Base-by-base conservation (phyloP, 2,888 invertebrate genomes). In the Eupeodes latifasciatus region DNA sequence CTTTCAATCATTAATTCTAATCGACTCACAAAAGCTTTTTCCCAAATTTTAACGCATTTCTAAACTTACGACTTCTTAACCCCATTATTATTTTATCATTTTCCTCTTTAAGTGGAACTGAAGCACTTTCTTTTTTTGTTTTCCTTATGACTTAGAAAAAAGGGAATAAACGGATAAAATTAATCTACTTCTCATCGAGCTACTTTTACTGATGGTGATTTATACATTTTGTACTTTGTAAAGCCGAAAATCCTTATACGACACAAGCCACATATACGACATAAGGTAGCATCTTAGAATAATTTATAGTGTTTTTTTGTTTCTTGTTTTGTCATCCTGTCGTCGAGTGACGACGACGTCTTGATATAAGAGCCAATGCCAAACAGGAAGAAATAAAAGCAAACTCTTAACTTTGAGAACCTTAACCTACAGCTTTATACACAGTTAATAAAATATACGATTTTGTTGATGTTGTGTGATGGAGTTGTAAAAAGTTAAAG, bases 171-270 rank as follows among this genome's bases (percentile, higher is more conserved):
- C 40, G 9, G 61, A 5, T n/a, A 40, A 40, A 40, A 62, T 11
- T n/a, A 40, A 62, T 62, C 16, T 10, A 10, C 61, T 16, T 27
- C 27, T 27, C 27, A 27, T n/a, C n/a, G 36, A 61, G 61, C 16
- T 40, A 11, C 36, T 62, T 36, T 10, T 40, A 40, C 16, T 40
- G 61, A 40, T 62, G 7, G 40, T 40, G 40, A 11, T 40, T 62
- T 40, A 40, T 62, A 62, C 16, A 62, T 40, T 53, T 61, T 62
- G 61, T 61, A 40, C 19, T 61, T 40, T 61, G 40, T 40, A 40
- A 40, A 40, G 61, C 61, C 40, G 40, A 36, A 62, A 62, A 62
- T 62, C 61, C 61, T 10, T 7, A 40, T 7, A 40, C 16, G n/a
- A 40, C 36, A 62, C 40, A 40, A 16, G 40, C 40, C 16, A 10